Percentiles rank a stretch among this genome's conserved stretches.
Evolutionary conservation across 2,888 invertebrate genomes (phyloP).

Genomic region (Apeira syringaria): DNA sequence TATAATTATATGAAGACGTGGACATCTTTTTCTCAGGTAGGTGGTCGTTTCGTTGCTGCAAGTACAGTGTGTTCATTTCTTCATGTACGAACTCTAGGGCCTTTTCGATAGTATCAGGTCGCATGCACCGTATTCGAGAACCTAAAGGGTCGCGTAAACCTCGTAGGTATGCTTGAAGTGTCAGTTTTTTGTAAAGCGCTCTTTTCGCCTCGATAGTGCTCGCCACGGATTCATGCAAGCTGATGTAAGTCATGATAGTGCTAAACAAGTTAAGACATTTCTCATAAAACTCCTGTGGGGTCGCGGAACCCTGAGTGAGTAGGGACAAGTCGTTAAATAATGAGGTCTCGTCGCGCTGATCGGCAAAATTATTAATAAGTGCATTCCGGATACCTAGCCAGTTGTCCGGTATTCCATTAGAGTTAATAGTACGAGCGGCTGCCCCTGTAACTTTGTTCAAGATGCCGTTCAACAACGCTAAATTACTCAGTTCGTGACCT

Average conservation of each 20-base stretch:
- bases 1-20: too few species aligned
- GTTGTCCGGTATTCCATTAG: constrained; percentile 31
- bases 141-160: constrained; percentile 32
- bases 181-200: constrained; percentile 29
- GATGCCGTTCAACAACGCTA: constrained; percentile 25
- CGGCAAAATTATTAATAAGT: constrained; percentile 32
- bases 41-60: constrained; percentile 25
- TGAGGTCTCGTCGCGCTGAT: constrained; percentile 33
- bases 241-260: constrained; percentile 32
- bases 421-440: constrained; percentile 31
- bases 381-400: constrained; percentile 30
- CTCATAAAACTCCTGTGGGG: constrained; percentile 34
- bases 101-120: constrained; percentile 30
- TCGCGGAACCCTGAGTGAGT: constrained; percentile 21
- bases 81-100: constrained; percentile 34
- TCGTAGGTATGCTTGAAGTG: constrained; percentile 30
- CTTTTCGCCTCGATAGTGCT: constrained; percentile 28
- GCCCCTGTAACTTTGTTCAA: constrained; percentile 29
- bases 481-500: constrained; percentile 6
- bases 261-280: constrained; percentile 31
- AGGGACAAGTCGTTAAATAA: constrained; percentile 31
- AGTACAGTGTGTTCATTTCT: constrained; percentile 29
- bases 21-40: not conserved
- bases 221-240: constrained; percentile 25
- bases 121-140: constrained; percentile 35